phyloP scores from a whole-genome alignment of 2,888 invertebrate genomes.

The Eupsilia transversa region DNA sequence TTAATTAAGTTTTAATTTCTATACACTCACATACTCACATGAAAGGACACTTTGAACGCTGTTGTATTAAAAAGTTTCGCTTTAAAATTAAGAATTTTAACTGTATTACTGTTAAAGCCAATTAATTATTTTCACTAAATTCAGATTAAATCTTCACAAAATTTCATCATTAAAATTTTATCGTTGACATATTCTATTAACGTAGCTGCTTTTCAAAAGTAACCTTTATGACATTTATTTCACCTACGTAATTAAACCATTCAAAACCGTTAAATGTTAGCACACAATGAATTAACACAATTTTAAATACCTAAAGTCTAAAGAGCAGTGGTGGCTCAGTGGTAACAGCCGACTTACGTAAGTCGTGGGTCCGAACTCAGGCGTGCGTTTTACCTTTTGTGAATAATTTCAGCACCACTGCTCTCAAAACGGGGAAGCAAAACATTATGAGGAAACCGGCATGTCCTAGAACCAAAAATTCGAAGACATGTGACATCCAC shows the following conservation, averaged over 20 bases:
- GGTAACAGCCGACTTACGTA: no score
- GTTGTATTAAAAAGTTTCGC: background rate
- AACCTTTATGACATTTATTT: background rate
- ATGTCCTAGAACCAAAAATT: no score
- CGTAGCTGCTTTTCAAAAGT: background rate
- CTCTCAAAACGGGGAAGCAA: no score
- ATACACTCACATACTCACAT: background rate
- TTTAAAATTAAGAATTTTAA: background rate
- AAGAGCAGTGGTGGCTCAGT: no score
- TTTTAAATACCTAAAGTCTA: conserved; percentile 4
- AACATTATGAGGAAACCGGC: no score
- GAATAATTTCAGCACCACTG: no score
- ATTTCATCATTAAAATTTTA: background rate
- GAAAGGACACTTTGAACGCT: background rate
- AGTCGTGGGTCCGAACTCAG: no score
- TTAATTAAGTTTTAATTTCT: background rate
- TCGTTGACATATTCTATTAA: background rate
- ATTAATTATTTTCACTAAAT: background rate
- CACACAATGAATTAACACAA: conserved; percentile 7
- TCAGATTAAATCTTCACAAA: background rate
- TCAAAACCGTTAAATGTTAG: conserved; percentile 8
- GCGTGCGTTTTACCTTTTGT: no score
- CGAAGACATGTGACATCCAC: no score
- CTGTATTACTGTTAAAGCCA: background rate
- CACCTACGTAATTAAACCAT: background rate